Evolutionary conservation across 2,888 invertebrate species (phyloP), one percentile per base, ranked within the genome.

Genomic region (Spodoptera picta): DNA sequence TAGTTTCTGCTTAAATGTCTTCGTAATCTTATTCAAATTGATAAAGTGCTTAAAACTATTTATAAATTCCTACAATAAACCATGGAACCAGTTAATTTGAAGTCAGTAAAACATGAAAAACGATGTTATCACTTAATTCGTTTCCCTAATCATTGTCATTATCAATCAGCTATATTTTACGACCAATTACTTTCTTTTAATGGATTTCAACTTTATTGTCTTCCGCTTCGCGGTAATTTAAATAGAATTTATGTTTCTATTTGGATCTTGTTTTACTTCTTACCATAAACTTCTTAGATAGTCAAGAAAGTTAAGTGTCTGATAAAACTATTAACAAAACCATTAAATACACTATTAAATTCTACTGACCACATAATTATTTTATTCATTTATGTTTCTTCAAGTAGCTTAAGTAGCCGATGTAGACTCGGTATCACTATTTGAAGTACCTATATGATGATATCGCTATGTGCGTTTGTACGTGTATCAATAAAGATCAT

Each of bases 321-420:
- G 73, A 79, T 81, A 81, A 75, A 57, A 53, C 56, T 69, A 73
- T 79, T 73, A 68, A 80, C 65, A 65, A 51, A 61, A 46, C 56
- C 54, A 78, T 80, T 78, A 69, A 73, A 57, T 27, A 51, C 61
- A 55, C 66, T 58, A 69, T 78, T 61, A 78, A 75, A 71, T 65
- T 65, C 54, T 71, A 49, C 48, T 6, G 46, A 48, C 24, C 11
- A 45, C 42, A 60, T 53, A 55, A 59, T 69, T 48, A 74, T 63
- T 55, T 73, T 59, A 59, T 61, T 73, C 55, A 9, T 57, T 53
- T 57, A 60, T 47, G 60, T 52, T 49, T 56, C 46, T 60, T 62
- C 36, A 60, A 62, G 71, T 54, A 64, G 57, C 52, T 63, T 58
- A 64, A 75, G 58, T 60, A 36, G 60, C 65, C 43, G 61, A 65